Evolutionary conservation across 2,797 vertebrate species (phyloP).

Genomic region (Choloepus didactylus): DNA sequence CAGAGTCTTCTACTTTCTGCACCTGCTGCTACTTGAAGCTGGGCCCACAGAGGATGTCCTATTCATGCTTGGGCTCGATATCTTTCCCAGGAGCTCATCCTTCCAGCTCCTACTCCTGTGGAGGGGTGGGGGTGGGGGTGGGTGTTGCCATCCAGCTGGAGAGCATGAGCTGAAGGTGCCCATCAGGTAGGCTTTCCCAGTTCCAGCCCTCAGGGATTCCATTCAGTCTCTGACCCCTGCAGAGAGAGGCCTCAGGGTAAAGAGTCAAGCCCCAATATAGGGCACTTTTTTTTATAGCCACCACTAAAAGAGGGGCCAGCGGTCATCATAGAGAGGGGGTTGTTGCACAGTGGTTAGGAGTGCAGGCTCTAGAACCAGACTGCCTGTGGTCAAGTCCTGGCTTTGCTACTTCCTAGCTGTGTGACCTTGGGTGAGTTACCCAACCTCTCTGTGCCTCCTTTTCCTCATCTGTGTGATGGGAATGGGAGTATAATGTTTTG

Average conservation of each 20-base stretch:
- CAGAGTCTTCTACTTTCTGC: not conserved
- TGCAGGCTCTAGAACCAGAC: not conserved
- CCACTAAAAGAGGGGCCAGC: not conserved
- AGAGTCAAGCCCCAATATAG: not conserved
- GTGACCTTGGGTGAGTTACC: not conserved
- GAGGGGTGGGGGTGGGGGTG: too few relatives aligned
- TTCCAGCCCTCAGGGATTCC: not conserved
- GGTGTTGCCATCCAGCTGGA: not conserved
- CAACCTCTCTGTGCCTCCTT: not conserved
- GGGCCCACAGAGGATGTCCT: not conserved
- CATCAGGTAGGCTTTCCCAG: not conserved
- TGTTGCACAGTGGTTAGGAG: not conserved
- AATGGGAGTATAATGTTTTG: not conserved
- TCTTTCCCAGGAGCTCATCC: not conserved
- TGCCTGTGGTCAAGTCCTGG: not conserved
- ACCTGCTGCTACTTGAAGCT: not conserved
- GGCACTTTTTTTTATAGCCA: not conserved
- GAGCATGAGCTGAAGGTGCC: not conserved
- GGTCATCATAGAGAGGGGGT: not conserved
- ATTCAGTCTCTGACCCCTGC: not conserved
- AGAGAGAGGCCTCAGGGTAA: not conserved
- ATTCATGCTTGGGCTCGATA: fast-evolving
- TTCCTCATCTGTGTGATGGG: not conserved
- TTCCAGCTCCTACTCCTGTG: not conserved
- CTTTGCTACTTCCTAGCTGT: not conserved